phyloP scores from a whole-genome alignment of 2,113 vertebrate species.

The Casuarius casuarius region DNA sequence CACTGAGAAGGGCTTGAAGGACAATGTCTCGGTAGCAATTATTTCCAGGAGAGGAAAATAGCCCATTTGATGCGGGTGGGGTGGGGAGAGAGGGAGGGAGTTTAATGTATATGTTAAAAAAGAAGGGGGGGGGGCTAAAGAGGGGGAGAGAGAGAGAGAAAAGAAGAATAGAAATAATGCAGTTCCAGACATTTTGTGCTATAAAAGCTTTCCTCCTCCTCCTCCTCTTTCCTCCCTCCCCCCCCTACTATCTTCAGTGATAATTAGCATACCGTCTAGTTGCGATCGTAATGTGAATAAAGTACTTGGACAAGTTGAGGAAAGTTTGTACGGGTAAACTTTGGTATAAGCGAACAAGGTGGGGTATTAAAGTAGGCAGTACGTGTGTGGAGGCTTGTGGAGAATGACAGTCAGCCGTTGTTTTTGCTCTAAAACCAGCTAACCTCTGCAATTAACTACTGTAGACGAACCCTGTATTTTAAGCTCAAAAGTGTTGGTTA shows the following conservation, averaged over 20 bases:
- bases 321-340: conserved; percentile 77
- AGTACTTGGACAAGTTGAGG: conserved; percentile 69
- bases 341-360: conserved; percentile 47
- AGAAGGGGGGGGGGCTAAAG: neutral
- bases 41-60: conserved; percentile 32
- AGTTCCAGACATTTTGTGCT: conserved; percentile 68
- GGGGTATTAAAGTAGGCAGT: conserved; percentile 42
- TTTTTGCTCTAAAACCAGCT: conserved; percentile 14
- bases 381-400: conserved; percentile 48
- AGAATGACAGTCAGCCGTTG: conserved; percentile 43
- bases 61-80: neutral
- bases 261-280: conserved; percentile 58
- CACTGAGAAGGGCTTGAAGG: conserved; percentile 30
- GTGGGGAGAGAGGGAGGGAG: neutral
- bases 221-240: conserved; percentile 2
- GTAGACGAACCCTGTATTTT: conserved; percentile 40
- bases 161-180: conserved; percentile 62
- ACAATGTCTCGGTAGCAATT: conserved; percentile 9
- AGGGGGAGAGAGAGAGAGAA: neutral
- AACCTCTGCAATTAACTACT: conserved; percentile 50
- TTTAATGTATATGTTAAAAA: neutral
- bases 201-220: conserved; percentile 61
- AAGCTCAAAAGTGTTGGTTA: conserved; percentile 58
- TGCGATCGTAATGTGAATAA: conserved; percentile 59
- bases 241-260: conserved; percentile 52